phyloP scores from a whole-genome alignment of 2,888 invertebrate species.

The Deilephila elpenor region DNA sequence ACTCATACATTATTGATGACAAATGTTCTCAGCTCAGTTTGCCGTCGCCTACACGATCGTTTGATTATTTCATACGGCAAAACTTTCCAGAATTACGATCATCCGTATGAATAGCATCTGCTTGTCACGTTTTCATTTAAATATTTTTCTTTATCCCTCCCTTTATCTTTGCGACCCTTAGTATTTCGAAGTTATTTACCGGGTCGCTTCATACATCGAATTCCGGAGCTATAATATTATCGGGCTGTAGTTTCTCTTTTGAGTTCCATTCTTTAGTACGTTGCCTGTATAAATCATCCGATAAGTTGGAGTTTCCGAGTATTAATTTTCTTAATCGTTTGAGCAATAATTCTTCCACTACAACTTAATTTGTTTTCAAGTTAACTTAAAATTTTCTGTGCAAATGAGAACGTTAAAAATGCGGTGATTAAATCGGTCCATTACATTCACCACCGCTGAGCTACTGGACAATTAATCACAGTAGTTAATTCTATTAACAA shows the following conservation, averaged over 20 bases:
- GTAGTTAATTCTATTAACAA: constrained; percentile 71
- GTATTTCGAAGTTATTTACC: constrained; percentile 20
- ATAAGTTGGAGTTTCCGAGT: background rate
- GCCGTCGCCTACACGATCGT: constrained; percentile 61
- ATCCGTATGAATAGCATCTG: constrained; percentile 48
- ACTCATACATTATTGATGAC: constrained; percentile 79
- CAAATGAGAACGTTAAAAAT: constrained; percentile 27
- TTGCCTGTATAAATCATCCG: background rate
- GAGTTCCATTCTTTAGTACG: background rate
- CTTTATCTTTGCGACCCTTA: constrained; percentile 16
- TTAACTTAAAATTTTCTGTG: constrained; percentile 20
- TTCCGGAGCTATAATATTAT: constrained; percentile 13
- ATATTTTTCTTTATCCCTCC: constrained; percentile 29
- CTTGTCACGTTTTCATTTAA: constrained; percentile 34
- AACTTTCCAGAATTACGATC: constrained; percentile 50
- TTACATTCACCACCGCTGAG: constrained; percentile 44
- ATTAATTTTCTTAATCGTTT: constrained; percentile 20
- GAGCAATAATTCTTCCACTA: constrained; percentile 20
- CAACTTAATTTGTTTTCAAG: constrained; percentile 23
- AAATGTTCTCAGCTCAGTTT: constrained; percentile 54
- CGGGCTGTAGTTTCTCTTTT: background rate
- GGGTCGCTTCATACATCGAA: constrained; percentile 1
- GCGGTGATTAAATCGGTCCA: constrained; percentile 46
- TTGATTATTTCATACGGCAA: constrained; percentile 68
- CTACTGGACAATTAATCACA: constrained; percentile 65